phyloP scores from a whole-genome alignment of 2,888 invertebrate species.

The Epistrophe eligans region DNA sequence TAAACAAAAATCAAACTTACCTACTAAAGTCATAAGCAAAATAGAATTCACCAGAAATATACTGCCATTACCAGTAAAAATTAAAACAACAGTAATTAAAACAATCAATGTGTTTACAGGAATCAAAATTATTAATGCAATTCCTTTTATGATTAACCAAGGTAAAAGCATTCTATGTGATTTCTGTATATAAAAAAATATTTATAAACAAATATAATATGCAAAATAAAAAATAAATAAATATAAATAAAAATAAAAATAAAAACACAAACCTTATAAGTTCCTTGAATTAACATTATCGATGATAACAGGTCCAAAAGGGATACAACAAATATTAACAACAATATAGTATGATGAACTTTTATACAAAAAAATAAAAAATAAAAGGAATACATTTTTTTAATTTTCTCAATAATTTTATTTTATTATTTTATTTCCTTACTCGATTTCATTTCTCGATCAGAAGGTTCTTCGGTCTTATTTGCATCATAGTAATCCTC shows the following conservation, averaged over 20 bases:
- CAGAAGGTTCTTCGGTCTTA: too few relatives aligned
- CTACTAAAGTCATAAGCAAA: neutral
- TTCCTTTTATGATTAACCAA: conserved; percentile 13
- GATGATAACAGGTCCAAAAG: neutral
- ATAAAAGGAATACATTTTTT: neutral
- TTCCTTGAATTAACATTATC: neutral
- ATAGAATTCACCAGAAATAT: neutral
- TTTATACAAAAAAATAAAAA: neutral
- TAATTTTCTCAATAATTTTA: too few relatives aligned
- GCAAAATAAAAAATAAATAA: too few relatives aligned
- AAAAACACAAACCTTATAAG: neutral
- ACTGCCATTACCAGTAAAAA: neutral
- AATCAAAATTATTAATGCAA: neutral
- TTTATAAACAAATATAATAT: too few relatives aligned
- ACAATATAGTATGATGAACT: neutral
- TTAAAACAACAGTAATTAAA: neutral
- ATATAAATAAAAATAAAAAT: too few relatives aligned
- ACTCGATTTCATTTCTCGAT: neutral
- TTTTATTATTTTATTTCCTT: conserved; percentile 1
- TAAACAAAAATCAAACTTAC: neutral
- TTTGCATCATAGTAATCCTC: neutral
- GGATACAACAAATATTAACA: neutral
- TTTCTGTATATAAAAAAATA: neutral
- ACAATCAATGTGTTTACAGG: neutral
- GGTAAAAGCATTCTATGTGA: conserved; percentile 8